These are phyloP conservation scores for Hirundo rustica DNA, from an alignment of 2,797 vertebrate genomes.

Conservation along the genomic window DNA sequence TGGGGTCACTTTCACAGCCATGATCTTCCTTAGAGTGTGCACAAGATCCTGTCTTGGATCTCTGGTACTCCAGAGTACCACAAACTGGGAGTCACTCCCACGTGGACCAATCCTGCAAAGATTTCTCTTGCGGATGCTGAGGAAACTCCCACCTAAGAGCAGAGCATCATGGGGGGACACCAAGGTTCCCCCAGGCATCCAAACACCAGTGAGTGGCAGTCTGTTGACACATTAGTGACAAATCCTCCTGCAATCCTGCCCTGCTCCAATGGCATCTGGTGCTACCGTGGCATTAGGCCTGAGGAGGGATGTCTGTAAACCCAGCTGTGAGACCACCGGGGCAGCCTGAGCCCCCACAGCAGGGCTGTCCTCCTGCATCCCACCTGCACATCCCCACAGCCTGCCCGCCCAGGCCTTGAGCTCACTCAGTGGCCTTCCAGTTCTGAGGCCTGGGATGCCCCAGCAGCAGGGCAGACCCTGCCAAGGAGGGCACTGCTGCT, in stretches of 20 bases:
- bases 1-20: background rate
- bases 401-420: background rate
- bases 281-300: rapidly evolving
- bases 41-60: background rate
- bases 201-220: background rate
- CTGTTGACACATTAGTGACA: background rate
- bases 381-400: background rate
- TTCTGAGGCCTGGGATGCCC: rapidly evolving
- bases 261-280: background rate
- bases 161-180: background rate
- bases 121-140: background rate
- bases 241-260: background rate
- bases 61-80: background rate
- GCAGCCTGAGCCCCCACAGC: background rate
- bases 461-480: background rate
- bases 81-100: background rate
- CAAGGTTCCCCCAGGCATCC: background rate
- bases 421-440: background rate
- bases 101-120: background rate
- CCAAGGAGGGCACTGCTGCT: background rate
- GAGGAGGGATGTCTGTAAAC: background rate
- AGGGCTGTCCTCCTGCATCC: rapidly evolving
- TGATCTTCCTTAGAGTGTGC: background rate
- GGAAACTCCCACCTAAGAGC: background rate
- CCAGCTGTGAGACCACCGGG: rapidly evolving